phyloP scores from a whole-genome alignment of 2,113 vertebrate species.

The Scatophagus argus region DNA sequence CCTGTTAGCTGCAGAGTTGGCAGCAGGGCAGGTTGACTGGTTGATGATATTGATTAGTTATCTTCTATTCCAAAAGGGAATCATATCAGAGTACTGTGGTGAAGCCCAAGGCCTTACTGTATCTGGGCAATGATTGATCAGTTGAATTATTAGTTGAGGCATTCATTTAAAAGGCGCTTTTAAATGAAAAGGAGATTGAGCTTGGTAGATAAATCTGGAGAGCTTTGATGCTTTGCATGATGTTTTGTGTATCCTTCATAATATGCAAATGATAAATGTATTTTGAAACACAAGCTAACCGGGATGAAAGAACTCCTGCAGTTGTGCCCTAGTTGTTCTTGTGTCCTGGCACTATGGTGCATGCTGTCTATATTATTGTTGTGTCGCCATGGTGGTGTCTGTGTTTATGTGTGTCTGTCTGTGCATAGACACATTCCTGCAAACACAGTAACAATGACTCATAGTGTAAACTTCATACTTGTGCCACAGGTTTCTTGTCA shows the following conservation, averaged over 20 bases:
- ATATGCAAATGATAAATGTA: not conserved
- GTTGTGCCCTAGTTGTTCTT: constrained; percentile 9
- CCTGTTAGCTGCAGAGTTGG: constrained; percentile 69
- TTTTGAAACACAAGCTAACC: constrained; percentile 15
- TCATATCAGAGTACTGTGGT: constrained; percentile 21
- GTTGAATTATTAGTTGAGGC: not conserved
- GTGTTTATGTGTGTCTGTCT: constrained; percentile 46
- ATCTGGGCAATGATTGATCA: constrained; percentile 22
- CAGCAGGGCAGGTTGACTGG: constrained; percentile 55
- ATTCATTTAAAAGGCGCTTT: not conserved
- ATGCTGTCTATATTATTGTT: constrained; percentile 51
- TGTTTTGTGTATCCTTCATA: not conserved
- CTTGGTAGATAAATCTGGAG: not conserved
- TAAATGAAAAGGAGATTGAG: not conserved
- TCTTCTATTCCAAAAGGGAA: constrained; percentile 31
- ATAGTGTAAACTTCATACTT: constrained; percentile 27
- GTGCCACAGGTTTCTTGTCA: constrained; percentile 36
- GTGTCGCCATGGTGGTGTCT: constrained; percentile 61
- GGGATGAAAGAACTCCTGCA: constrained; percentile 20
- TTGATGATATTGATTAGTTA: constrained; percentile 65
- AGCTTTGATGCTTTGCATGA: not conserved
- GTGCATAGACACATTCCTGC: constrained; percentile 40
- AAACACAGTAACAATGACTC: constrained; percentile 50
- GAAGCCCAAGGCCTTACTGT: constrained; percentile 12
- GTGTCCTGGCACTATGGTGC: not conserved